Evolutionary conservation across 2,113 vertebrate species (phyloP), one percentile per base, ranked within the genome.

Genomic region (Halcyon senegalensis): DNA sequence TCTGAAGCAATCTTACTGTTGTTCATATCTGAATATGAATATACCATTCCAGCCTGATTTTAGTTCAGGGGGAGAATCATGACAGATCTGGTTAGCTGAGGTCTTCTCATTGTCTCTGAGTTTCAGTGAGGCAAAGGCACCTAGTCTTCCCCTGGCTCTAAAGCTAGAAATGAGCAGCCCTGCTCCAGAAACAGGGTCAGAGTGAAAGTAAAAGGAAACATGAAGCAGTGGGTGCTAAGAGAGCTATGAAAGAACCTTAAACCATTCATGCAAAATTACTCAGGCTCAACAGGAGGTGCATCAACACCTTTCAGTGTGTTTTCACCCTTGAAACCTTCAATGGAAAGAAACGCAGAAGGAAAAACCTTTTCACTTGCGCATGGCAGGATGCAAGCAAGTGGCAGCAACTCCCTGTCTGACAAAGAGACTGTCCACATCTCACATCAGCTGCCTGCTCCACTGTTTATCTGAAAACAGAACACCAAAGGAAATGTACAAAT

Each of bases 371-470:
- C 68, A 25, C 44, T 87, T 11, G 33, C 69, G 44, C 87, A 15
- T n/a, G 74, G 62, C 12, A 48, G 75, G 93, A 90, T 87, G 79
- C 84, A 92, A 97, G 96, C 81, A 96, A 95, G 93, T 82, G 94
- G 90, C 94, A 97, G 96, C 95, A 96, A 87, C 94, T 90, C 83
- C 91, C 79, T 94, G 91, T 55, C 43, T 74, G 86, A 83, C 93
- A 87, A 46, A 83, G 81, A 79, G 60, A 17, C 43, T 74, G 81
- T 66, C 89, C 79, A 87, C 56, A 21, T 89, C 56, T 60, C 66
- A 9, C 66, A 79, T 88, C 89, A 94, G 80, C 89, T 83, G 86
- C 63, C 75, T 90, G 81, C 69, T 92, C 79, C 0, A 3, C 82
- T 94, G 62, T 79, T 87, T 79, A 11, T 59, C 68, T 77, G 69